These are phyloP conservation scores for Heliothis virescens DNA, from an alignment of 1,140 invertebrate genomes.

Conservation along the genomic window DNA sequence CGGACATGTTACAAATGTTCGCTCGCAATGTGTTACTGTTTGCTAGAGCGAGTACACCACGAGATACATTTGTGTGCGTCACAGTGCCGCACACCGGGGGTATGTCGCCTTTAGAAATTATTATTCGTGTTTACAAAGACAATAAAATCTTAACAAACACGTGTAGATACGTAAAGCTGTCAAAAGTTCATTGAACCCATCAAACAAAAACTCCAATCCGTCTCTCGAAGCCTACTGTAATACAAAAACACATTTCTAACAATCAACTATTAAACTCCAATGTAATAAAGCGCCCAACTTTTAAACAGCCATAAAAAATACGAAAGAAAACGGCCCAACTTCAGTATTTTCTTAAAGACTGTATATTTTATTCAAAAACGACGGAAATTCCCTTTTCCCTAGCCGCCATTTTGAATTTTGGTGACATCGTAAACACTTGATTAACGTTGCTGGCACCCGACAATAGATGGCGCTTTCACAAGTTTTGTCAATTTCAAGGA, in stretches of 20 bases:
- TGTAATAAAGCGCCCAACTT: neutral
- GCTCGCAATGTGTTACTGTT: no score
- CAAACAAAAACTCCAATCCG: neutral
- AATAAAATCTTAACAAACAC: no score
- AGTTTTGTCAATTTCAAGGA: neutral
- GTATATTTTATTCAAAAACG: slow-evolving; percentile 14
- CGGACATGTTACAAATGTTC: no score
- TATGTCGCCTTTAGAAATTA: no score
- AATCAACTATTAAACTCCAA: neutral
- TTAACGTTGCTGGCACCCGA: neutral
- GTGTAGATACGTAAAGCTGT: no score
- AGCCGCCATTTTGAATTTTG: neutral
- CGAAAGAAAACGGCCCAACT: neutral
- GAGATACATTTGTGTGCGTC: no score
- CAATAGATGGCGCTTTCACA: slow-evolving; percentile 19
- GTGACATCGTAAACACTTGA: neutral
- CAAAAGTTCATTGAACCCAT: neutral
- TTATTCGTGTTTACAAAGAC: no score
- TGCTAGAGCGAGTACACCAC: no score
- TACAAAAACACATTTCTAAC: slow-evolving; percentile 9
- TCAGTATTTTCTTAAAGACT: slow-evolving; percentile 8
- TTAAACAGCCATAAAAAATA: slow-evolving; percentile 2
- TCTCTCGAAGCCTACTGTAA: neutral
- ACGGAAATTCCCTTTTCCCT: neutral
- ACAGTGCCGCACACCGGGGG: no score